phyloP scores from a whole-genome alignment of 2,888 invertebrate genomes.

The Carcina quercana region DNA sequence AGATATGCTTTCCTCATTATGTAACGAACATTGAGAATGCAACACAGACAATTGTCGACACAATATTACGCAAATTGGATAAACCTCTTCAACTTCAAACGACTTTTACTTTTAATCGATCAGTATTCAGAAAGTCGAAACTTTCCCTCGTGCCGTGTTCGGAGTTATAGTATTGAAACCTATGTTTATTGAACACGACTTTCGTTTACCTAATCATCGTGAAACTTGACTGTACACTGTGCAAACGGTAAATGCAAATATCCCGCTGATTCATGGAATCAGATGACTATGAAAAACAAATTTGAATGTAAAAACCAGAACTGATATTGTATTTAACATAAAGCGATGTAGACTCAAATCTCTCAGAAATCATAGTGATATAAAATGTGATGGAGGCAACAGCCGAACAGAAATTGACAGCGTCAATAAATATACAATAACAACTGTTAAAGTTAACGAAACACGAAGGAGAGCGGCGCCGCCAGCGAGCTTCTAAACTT shows the following conservation, averaged over 20 bases:
- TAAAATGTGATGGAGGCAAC: neutral
- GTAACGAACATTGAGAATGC: constrained; percentile 8
- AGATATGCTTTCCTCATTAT: constrained; percentile 10
- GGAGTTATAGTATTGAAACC: constrained; percentile 2
- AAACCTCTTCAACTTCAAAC: constrained; percentile 26
- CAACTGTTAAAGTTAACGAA: constrained; percentile 50
- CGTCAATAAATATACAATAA: constrained; percentile 44
- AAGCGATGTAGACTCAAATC: too few relatives aligned
- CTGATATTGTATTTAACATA: too few relatives aligned
- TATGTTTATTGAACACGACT: constrained; percentile 20
- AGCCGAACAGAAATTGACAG: constrained; percentile 23
- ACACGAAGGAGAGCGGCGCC: constrained; percentile 38
- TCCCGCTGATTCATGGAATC: too few relatives aligned
- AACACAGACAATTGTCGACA: constrained; percentile 16
- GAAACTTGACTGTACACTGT: constrained; percentile 3
- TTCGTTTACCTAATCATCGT: constrained; percentile 18
- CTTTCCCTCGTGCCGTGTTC: constrained; percentile 40
- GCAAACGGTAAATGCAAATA: too few relatives aligned
- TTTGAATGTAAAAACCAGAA: too few relatives aligned
- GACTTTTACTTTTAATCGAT: constrained; percentile 64
- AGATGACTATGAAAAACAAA: too few relatives aligned
- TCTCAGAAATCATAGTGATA: too few relatives aligned
- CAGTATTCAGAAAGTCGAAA: constrained; percentile 56
- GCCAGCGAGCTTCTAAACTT: constrained; percentile 43
- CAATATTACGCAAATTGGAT: constrained; percentile 38